Base-by-base conservation (phyloP, 2,888 invertebrate species). In the Onthophagus sagittarius region DNA sequence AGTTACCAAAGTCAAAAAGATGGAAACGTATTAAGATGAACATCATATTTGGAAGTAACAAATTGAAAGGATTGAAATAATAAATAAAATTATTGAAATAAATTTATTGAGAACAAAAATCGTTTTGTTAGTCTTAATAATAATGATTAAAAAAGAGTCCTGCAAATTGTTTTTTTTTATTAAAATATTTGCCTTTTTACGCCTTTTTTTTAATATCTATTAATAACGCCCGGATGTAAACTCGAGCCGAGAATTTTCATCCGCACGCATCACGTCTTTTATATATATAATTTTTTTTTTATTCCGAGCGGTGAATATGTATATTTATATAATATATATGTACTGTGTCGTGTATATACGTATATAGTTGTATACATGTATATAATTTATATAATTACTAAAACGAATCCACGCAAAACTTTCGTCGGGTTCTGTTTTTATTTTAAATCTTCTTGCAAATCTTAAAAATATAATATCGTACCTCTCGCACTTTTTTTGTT, bases 31-130 rank as follows among this genome's bases (percentile, higher is more conserved):
- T n/a, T n/a, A n/a, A n/a, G n/a, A n/a, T n/a, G n/a, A n/a, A n/a
- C n/a, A n/a, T n/a, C n/a, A n/a, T n/a, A n/a, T n/a, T n/a, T n/a
- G n/a, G n/a, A n/a, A n/a, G n/a, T n/a, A n/a, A 33, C 7, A 33
- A 5, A 33, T 5, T 5, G 7, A 7, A 65, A 65, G 31, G 31
- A n/a, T 67, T 5, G 7, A 67, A 67, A 67, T 15, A 7, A 31
- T 13, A 23, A 64, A 9, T 9, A 14, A 67, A 23, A 5, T 67
- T 67, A 67, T 67, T 67, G 15, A 67, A 67, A 67, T 67, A 67
- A 67, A 67, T 67, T 67, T 67, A 67, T 67, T 67, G 32, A 67
- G 32, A 67, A 67, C 67, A 67, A 67, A 53, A 67, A 23, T 67
- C 67, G 32, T 9, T 67, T 67, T 67, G 67, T 67, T 67, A 67